Evolutionary conservation across 2,888 invertebrate genomes (phyloP), one percentile per base, ranked within the genome.

Genomic region (Hypena proboscidalis): DNA sequence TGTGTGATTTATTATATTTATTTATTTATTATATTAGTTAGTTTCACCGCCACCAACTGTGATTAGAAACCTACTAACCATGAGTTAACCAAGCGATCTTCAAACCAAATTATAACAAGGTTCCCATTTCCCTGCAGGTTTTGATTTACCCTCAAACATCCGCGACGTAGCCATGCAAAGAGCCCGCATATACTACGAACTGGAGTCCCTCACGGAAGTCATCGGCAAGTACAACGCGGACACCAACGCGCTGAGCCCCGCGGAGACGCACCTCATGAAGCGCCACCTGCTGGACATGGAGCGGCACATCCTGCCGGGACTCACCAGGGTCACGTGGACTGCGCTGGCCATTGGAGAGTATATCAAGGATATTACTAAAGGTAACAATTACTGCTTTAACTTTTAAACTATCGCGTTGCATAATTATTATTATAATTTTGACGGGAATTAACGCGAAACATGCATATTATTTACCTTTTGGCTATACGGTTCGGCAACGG

Each of bases 311-410:
- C 93, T 96, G 66, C 96, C 97, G 1, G 98, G 98, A 0, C 86
- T 96, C 0, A 94, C 94, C 1, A 92, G 97, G 15, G 94, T 97
- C 40, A 96, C 95, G 27, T 98, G 98, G 98, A 95, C 95, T 50
- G 96, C 97, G 0, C 90, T 97, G 7, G 95, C 95, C 14, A 96
- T 98, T 26, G 87, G 89, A 8, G 95, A 96, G 47, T 98, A 95
- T 75, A 89, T 90, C 25, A 80, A 72, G 35, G 89, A 89, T 62
- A 89, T 90, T 14, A 85, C 80, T 29, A 90, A 90, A 81, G 83
- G 90, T 88, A 44, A 31, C 27, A 22, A 15, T 2, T 17, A 10
- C 15, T n/a, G n/a, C n/a, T n/a, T n/a, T n/a, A n/a, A n/a, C n/a
- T n/a, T n/a, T n/a, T n/a, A n/a, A n/a, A n/a, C n/a, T n/a, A n/a